Evolutionary conservation across 2,113 vertebrate genomes (phyloP), one percentile per base, ranked within the genome.

Genomic region (Phalacrocorax carbo): DNA sequence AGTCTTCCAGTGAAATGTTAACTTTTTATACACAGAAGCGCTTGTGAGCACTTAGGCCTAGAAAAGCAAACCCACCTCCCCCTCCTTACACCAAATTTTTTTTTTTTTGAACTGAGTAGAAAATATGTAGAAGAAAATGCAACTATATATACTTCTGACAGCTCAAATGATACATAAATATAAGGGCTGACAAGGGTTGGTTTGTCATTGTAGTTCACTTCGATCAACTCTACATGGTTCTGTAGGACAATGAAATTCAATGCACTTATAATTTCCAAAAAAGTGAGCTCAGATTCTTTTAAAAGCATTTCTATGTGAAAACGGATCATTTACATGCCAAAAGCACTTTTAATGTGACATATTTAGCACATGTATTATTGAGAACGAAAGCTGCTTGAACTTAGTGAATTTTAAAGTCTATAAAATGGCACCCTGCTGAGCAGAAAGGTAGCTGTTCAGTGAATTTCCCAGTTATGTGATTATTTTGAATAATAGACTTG

Each of bases 401-500:
- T 98, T 98, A 97, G 98, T 83, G 98, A 99, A 99, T 99, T 98
- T 99, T 98, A 99, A 99, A 99, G 98, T 99, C 99, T 99, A 98
- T 99, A 98, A 99, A 99, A 99, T 98, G 99, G 99, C 99, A 98
- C 99, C 99, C 99, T 88, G 96, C 99, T 99, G 99, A 98, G 99
- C 98, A 97, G 98, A 98, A 98, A 99, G 99, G 98, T 98, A 97
- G 99, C 97, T 98, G 98, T 98, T 99, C 99, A 98, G 98, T 98
- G 98, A 98, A 98, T 98, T 98, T 98, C 95, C 97, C 98, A 98
- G 99, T 99, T 99, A 98, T 98, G 99, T 98, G 99, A 99, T 99
- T 99, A 99, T 99, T 99, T 99, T 98, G 98, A 99, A 99, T 99
- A 99, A 99, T 99, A 99, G 99, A 98, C 98, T 98, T 98, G 98